Evolutionary conservation across 30 jellyfish, hydroid and myxozoan genomes (phyloP).

Genomic region (Euphysa ruthae): DNA sequence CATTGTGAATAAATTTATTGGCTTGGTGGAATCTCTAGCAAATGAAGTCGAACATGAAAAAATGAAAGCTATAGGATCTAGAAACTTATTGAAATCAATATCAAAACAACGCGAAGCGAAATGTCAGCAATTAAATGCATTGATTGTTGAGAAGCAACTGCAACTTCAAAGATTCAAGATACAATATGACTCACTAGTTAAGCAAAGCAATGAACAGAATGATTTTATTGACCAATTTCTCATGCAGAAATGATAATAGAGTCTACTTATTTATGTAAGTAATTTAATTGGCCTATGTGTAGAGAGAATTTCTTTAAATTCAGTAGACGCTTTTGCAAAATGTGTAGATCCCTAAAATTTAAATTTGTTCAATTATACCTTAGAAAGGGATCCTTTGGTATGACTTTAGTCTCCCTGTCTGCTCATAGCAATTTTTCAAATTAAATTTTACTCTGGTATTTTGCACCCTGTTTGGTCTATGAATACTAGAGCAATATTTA

Average conservation of each 20-base stretch:
- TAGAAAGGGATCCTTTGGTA: too few species aligned
- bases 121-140: conserved; percentile 69
- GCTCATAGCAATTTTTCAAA: too few species aligned
- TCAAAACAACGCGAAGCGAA: conserved; percentile 74
- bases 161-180: conserved; percentile 58
- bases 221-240: conserved; percentile 76
- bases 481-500: too few species aligned
- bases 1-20: conserved; percentile 73
- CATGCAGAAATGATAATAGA: conserved; percentile 71
- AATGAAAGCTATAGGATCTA: conserved; percentile 73
- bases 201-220: conserved; percentile 70
- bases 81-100: conserved; percentile 68
- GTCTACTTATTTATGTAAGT: too few species aligned
- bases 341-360: too few species aligned
- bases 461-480: too few species aligned
- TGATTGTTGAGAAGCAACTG: conserved; percentile 57
- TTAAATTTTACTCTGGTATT: too few species aligned
- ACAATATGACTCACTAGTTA: conserved; percentile 58
- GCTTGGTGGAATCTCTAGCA: conserved; percentile 69
- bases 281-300: too few species aligned
- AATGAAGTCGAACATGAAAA: conserved; percentile 73
- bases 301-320: too few species aligned
- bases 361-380: too few species aligned
- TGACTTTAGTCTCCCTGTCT: too few species aligned
- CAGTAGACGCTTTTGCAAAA: too few species aligned